Base-by-base conservation (phyloP, 2,888 invertebrate species). In the Merodon equestris region DNA sequence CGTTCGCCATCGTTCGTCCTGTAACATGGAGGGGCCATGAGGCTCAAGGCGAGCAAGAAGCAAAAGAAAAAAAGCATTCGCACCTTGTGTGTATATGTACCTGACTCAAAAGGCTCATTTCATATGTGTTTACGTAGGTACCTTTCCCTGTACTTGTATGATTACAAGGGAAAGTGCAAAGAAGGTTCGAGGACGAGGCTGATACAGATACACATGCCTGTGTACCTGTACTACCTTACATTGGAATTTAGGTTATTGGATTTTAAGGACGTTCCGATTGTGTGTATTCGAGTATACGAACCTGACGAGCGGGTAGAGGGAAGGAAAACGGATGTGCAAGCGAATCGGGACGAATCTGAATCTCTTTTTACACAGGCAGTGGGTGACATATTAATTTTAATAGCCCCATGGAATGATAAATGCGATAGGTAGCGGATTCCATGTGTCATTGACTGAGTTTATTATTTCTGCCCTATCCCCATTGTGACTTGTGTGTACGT, bases 191-290 rank as follows among this genome's bases (percentile, higher is more conserved):
- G 14, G 14, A 40, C 56, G 61, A 10, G 57, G 40, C 40, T 15
- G 40, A 57, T 63, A 53, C 27, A 27, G 27, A 7, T 27, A 27
- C 7, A 27, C 27, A 4, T 2, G 27, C 27, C 2, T 27, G 27
- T 27, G 7, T 2, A 27, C 27, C 7, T 27, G 27, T 7, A 63
- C 40, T 58, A 63, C 56, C 45, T 45, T 60, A 50, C 38, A 73
- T 53, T 57, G 72, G 77, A 67, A 77, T 77, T 77, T 72, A 61
- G 77, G 77, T 77, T 77, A 77, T 77, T 73, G 73, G 77, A 77
- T 77, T 77, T 77, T 77, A 67, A 77, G 77, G 57, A 73, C 77
- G 19, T 44, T 61, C 18, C 47, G 42, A 58, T 40, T 71, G 70
- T 66, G 57, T 50, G 60, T 50, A n/a, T n/a, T 7, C 42, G 42